Percentiles rank a stretch among this genome's conserved stretches.
phyloP scores from a whole-genome alignment of 2,797 vertebrate genomes.

The Sebastes reedi region DNA sequence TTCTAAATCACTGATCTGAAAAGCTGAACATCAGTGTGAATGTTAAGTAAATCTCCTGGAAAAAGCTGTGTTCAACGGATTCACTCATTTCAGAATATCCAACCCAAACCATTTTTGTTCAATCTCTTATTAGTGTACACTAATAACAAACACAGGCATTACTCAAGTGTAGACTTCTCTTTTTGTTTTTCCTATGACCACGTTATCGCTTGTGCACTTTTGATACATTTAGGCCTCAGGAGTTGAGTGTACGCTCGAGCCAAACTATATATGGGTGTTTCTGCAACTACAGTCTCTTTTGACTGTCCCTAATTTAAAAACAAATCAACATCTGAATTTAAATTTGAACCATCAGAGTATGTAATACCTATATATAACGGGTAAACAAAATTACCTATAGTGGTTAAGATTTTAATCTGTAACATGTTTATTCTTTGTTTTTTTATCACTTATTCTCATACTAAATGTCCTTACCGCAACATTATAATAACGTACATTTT shows the following conservation, averaged over 20 bases:
- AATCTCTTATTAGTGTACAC: constrained; percentile 6
- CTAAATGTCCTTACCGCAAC: too few relatives aligned
- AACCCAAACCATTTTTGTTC: constrained; percentile 46
- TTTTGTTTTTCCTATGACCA: background rate
- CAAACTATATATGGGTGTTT: background rate
- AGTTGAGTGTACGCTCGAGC: constrained; percentile 17
- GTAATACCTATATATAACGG: too few relatives aligned
- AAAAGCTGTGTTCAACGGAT: constrained; percentile 24
- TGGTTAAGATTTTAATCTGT: too few relatives aligned
- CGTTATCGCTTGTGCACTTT: background rate
- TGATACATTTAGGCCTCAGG: constrained; percentile 1
- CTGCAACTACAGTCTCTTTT: too few relatives aligned
- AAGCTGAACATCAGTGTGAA: constrained; percentile 43
- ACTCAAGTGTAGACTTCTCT: constrained; percentile 12
- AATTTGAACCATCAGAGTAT: too few relatives aligned
- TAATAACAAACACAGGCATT: background rate
- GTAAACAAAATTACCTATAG: too few relatives aligned
- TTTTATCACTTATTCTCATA: too few relatives aligned
- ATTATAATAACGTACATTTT: too few relatives aligned
- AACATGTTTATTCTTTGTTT: too few relatives aligned
- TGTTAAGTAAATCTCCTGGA: constrained; percentile 43
- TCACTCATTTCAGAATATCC: constrained; percentile 40
- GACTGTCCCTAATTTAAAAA: too few relatives aligned
- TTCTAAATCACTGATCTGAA: constrained; percentile 44
- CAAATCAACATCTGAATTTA: too few relatives aligned